These are phyloP conservation scores for Microctenopoma steveboyesi DNA, from an alignment of 2,797 vertebrate species.

Conservation along the genomic window DNA sequence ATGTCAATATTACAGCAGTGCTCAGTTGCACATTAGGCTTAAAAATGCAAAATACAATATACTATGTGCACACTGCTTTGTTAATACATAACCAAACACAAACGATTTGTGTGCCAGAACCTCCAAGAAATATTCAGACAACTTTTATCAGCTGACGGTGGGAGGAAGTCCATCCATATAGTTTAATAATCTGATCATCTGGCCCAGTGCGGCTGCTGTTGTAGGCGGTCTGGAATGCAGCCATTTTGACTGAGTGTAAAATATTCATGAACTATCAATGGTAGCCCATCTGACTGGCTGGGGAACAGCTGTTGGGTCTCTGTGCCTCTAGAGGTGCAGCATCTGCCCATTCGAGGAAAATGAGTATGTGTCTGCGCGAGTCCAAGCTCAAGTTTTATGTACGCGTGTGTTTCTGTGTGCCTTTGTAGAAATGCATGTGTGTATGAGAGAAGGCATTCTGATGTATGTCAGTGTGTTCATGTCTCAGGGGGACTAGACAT, in stretches of 20 bases:
- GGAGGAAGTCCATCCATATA: slow-evolving; percentile 64
- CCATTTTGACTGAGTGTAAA: slow-evolving; percentile 83
- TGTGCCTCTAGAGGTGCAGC: slow-evolving; percentile 85
- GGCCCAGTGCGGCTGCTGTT: slow-evolving; percentile 71
- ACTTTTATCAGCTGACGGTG: slow-evolving; percentile 51
- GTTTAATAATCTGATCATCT: slow-evolving; percentile 76
- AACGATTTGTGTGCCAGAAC: slow-evolving; percentile 27
- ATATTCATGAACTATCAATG: slow-evolving; percentile 86
- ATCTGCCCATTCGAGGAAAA: slow-evolving; percentile 82
- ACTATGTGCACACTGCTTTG: background rate
- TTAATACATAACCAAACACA: slow-evolving; percentile 10
- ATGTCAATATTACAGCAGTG: background rate
- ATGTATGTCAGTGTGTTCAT: slow-evolving; percentile 41
- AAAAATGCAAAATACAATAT: background rate
- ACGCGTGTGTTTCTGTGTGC: slow-evolving; percentile 14
- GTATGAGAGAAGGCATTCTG: slow-evolving; percentile 17
- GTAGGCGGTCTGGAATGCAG: slow-evolving; percentile 78
- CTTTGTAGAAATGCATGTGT: slow-evolving; percentile 22
- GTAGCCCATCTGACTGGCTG: slow-evolving; percentile 82
- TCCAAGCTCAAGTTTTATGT: slow-evolving; percentile 36
- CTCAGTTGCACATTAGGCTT: background rate
- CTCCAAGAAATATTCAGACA: slow-evolving; percentile 25
- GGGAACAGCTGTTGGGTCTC: slow-evolving; percentile 84
- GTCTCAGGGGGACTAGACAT: slow-evolving; percentile 78
- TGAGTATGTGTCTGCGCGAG: slow-evolving; percentile 64